phyloP scores from a whole-genome alignment of 2,113 vertebrate species.

The Furnarius figulus region DNA sequence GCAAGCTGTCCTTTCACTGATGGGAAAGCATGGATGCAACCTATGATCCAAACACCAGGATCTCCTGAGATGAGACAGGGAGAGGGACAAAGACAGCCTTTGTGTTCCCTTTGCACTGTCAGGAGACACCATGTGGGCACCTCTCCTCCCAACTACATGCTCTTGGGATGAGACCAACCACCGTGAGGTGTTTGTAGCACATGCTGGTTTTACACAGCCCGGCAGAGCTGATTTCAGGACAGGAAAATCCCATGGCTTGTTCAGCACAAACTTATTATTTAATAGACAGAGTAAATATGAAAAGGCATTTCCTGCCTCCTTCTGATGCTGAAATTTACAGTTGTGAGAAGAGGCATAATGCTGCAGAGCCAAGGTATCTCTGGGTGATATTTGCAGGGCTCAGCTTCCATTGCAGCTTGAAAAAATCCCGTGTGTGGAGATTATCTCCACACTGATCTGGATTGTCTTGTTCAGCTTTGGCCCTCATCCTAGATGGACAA shows the following conservation, averaged over 20 bases:
- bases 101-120: neutral
- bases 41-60: neutral
- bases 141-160: neutral
- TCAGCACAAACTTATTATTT: constrained; percentile 11
- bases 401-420: constrained; percentile 65
- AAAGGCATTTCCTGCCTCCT: neutral
- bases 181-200: neutral
- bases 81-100: neutral
- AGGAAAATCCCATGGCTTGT: neutral
- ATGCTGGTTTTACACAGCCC: neutral
- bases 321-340: neutral
- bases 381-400: constrained; percentile 58
- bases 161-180: neutral
- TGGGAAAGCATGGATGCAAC: neutral
- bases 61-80: neutral
- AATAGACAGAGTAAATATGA: neutral
- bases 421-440: constrained; percentile 38
- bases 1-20: neutral
- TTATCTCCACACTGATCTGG: constrained; percentile 58
- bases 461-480: constrained; percentile 68
- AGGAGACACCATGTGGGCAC: neutral
- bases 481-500: constrained; percentile 62
- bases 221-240: neutral
- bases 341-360: constrained; percentile 22
- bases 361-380: constrained; percentile 16